Conservation (phyloP, 2,888 invertebrate genomes). For the Thecophora atra region DNA sequence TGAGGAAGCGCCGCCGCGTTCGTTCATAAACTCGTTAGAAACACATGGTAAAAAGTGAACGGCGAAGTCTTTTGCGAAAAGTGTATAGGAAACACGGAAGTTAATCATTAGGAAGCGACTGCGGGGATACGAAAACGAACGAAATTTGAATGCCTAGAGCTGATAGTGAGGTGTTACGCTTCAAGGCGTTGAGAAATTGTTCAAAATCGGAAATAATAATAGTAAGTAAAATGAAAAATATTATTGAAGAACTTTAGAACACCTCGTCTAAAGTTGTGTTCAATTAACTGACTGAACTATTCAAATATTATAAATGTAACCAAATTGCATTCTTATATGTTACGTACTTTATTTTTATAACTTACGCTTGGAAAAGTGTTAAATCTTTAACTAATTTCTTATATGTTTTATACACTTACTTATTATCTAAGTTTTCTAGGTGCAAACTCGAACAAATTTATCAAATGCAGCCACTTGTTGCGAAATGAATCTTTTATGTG, state of each 20-base stretch:
- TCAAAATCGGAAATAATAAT: conserved; percentile 29
- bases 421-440: conserved; percentile 21
- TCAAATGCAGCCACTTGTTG: conserved; percentile 3
- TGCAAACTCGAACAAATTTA: neutral
- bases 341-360: conserved; percentile 1
- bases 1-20: too few species aligned
- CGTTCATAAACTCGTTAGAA: too few species aligned
- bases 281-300: neutral
- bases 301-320: neutral
- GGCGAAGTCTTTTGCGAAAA: too few species aligned
- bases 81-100: neutral
- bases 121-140: neutral
- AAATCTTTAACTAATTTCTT: conserved; percentile 15
- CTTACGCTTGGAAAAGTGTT: conserved; percentile 9
- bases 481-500: neutral
- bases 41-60: too few species aligned
- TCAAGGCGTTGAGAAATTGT: conserved; percentile 17
- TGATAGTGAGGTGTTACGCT: conserved; percentile 5
- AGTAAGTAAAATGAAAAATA: conserved; percentile 31
- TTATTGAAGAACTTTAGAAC: neutral
- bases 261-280: neutral
- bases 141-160: neutral
- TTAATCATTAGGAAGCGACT: conserved; percentile 9
- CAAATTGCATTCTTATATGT: neutral
- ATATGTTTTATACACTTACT: conserved; percentile 21